Conservation (phyloP, 2,797 vertebrate genomes). For the Bradypodion pumilum region DNA sequence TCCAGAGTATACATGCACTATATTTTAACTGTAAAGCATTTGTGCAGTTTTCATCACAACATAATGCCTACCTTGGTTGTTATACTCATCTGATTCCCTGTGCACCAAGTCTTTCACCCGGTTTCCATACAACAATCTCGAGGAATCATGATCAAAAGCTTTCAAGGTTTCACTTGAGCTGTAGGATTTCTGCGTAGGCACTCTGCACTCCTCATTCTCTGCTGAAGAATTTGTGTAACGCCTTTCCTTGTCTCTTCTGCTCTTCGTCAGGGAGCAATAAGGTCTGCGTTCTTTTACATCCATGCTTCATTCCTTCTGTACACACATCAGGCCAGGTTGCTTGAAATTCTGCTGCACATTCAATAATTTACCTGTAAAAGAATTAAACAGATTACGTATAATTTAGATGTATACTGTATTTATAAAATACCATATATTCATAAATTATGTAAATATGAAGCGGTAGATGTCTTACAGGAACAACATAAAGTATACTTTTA, state of each 20-base stretch:
- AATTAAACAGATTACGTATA: slow-evolving; percentile 55
- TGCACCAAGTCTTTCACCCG: slow-evolving; percentile 93
- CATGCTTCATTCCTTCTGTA: slow-evolving; percentile 96
- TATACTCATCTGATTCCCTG: slow-evolving; percentile 89
- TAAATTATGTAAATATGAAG: slow-evolving; percentile 28
- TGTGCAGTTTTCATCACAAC: slow-evolving; percentile 22
- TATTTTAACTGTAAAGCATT: slow-evolving; percentile 14
- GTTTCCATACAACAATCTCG: slow-evolving; percentile 91
- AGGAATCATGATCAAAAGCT: slow-evolving; percentile 95
- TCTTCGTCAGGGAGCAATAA: slow-evolving; percentile 97
- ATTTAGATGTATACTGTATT: slow-evolving; percentile 18
- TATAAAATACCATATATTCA: slow-evolving; percentile 1
- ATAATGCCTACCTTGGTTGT: slow-evolving; percentile 87
- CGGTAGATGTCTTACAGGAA: slow-evolving; percentile 13
- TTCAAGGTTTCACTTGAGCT: slow-evolving; percentile 97
- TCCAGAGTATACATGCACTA: slow-evolving; percentile 2
- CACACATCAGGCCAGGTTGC: slow-evolving; percentile 71
- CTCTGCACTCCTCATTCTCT: slow-evolving; percentile 89
- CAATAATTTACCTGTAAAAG: slow-evolving; percentile 76
- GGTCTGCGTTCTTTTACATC: slow-evolving; percentile 98
- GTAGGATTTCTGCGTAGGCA: slow-evolving; percentile 96
- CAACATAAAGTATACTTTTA: slow-evolving; percentile 4
- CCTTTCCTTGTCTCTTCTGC: slow-evolving; percentile 88
- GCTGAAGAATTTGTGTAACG: slow-evolving; percentile 80
- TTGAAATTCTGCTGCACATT: slow-evolving; percentile 73